Conservation (phyloP, 1,140 invertebrate genomes). For the Apis dorsata region DNA sequence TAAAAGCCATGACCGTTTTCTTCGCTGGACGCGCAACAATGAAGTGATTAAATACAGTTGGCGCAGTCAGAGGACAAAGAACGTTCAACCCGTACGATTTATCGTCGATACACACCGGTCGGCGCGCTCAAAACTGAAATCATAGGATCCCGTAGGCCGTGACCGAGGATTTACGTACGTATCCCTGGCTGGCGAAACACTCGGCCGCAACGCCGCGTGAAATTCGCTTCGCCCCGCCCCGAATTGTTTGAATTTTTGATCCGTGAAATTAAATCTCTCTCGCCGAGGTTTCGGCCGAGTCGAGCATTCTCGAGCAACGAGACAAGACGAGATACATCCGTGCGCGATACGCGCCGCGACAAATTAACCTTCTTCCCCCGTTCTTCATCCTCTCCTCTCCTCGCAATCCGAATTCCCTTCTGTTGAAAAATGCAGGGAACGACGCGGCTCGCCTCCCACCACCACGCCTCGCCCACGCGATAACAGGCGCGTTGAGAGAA, state of each 20-base stretch:
- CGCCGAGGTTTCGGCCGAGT: not conserved
- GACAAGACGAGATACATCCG: not conserved
- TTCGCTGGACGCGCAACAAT: no score
- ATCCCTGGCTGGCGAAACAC: not conserved
- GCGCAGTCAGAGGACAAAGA: no score
- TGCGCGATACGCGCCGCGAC: not conserved
- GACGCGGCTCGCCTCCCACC: no score
- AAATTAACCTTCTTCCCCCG: conserved; percentile 8
- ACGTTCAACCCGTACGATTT: no score
- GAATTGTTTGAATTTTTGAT: conserved; percentile 34
- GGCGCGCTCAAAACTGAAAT: no score
- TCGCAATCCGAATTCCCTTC: not conserved
- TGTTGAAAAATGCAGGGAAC: not conserved
- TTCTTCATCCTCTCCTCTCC: not conserved
- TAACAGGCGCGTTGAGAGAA: not conserved
- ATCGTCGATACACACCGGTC: no score
- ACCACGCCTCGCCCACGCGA: no score
- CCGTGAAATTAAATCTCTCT: conserved; percentile 32
- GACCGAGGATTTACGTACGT: not conserved
- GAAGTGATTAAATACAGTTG: no score
- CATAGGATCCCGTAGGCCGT: conserved; percentile 43
- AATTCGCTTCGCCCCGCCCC: not conserved
- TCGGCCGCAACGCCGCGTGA: not conserved
- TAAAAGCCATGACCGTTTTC: no score
- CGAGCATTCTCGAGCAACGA: not conserved